Evolutionary conservation across 1,140 invertebrate species (phyloP), one percentile per base, ranked within the genome.

Genomic region (Heliothis virescens): DNA sequence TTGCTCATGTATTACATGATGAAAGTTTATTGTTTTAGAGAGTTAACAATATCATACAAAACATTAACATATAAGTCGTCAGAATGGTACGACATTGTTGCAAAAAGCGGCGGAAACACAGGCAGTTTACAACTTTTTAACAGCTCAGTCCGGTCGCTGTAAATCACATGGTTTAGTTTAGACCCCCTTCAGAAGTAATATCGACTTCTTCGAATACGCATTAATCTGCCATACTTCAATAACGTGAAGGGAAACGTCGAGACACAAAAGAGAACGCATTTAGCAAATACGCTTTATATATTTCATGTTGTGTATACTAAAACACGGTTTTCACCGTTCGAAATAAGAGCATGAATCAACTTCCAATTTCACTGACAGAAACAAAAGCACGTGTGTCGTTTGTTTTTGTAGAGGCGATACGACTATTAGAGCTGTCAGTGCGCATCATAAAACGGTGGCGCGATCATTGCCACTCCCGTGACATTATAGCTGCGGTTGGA

Each of bases 111-210:
- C 92, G 92, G 92, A 93, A 93, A 92, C 91, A 92, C 89, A 90
- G 87, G 87, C 91, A 89, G 87, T 94, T 94, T 94, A 92, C 91
- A 94, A 94, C 93, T 92, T 94, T 94, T 93, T 94, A 94, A 94
- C 88, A 91, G 82, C 92, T 34, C 81, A 82, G 84, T 76, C 86
- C 90, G 88, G 85, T 84, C 87, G 91, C 88, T 89, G 91, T 94
- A 94, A 94, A 94, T 94, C 93, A 94, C 86, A 83, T 87, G 87
- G 85, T 90, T 90, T 90, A 89, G 85, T 90, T 90, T 89, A 89
- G 89, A 89, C 88, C 88, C 89, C 89, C 89, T 93, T 91, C 89
- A 94, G 89, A 93, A 94, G 90, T 91, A 92, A 92, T 92, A 93
- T 91, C 87, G 91, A 87, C 89, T 94, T 94, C 93, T 93, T 92